Percentiles rank a stretch among this genome's conserved stretches.
Evolutionary conservation across 2,888 invertebrate genomes (phyloP).

Genomic region (Calameuta pallipes): DNA sequence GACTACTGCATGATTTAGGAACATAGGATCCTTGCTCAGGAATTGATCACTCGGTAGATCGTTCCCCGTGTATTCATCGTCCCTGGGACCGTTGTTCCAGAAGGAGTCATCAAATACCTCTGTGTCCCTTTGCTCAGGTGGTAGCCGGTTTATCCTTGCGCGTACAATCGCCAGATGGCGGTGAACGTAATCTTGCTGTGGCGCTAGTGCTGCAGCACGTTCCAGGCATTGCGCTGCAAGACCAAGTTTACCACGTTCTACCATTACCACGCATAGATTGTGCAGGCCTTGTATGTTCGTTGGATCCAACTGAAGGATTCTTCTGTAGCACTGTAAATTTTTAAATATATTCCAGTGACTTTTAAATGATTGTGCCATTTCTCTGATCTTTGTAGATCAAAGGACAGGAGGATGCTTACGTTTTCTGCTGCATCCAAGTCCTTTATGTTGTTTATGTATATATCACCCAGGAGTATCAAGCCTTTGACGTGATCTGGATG

Average conservation of each 20-base stretch:
- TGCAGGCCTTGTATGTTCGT: constrained; percentile 94
- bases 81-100: constrained; percentile 35
- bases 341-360: not conserved
- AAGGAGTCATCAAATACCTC: constrained; percentile 57
- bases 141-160: constrained; percentile 69
- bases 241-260: constrained; percentile 89
- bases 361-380: not conserved
- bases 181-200: constrained; percentile 90
- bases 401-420: constrained; percentile 70
- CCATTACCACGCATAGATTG: constrained; percentile 95
- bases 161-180: constrained; percentile 91
- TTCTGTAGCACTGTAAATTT: constrained; percentile 83
- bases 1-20: constrained; percentile 50
- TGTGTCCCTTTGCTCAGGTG: constrained; percentile 56
- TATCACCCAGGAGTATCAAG: constrained; percentile 91
- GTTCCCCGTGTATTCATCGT: constrained; percentile 19
- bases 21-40: constrained; percentile 51
- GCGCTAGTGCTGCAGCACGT: constrained; percentile 84
- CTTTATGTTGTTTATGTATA: constrained; percentile 95
- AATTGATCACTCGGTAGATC: constrained; percentile 47
- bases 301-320: constrained; percentile 88
- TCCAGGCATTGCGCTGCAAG: constrained; percentile 87
- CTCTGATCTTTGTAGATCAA: not conserved
- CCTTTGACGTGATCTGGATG: constrained; percentile 96
- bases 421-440: constrained; percentile 94